phyloP scores from a whole-genome alignment of 2,888 invertebrate genomes.

The Parnassius glacialis region DNA sequence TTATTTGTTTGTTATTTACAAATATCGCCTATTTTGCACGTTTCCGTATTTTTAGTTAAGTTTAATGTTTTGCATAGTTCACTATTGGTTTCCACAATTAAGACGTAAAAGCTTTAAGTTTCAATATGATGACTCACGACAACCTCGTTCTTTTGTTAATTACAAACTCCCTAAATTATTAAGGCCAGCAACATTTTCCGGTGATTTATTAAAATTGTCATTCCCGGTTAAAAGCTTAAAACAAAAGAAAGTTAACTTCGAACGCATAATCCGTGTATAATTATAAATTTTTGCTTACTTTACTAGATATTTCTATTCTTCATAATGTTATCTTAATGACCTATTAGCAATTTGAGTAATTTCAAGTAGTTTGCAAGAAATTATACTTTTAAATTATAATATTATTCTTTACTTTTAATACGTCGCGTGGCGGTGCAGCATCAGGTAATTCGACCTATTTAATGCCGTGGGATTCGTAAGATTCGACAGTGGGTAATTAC shows the following conservation, averaged over 20 bases:
- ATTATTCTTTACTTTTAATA: too few relatives aligned
- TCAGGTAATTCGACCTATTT: too few relatives aligned
- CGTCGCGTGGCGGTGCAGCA: too few relatives aligned
- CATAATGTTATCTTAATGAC: slow-evolving; percentile 22
- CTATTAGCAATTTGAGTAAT: slow-evolving; percentile 18
- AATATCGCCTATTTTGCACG: too few relatives aligned
- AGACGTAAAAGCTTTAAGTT: slow-evolving; percentile 36
- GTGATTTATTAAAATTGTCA: slow-evolving; percentile 30
- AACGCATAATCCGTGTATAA: slow-evolving; percentile 22
- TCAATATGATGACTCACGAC: slow-evolving; percentile 39
- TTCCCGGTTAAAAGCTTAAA: slow-evolving; percentile 26
- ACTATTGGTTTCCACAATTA: slow-evolving; percentile 32
- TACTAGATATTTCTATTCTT: slow-evolving; percentile 23
- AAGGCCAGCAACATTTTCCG: slow-evolving; percentile 29
- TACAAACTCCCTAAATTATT: slow-evolving; percentile 33
- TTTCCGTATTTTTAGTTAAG: slow-evolving; percentile 11
- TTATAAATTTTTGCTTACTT: slow-evolving; percentile 29
- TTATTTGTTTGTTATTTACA: too few relatives aligned
- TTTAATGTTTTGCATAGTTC: slow-evolving; percentile 36
- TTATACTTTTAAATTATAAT: too few relatives aligned
- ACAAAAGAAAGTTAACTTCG: slow-evolving; percentile 26
- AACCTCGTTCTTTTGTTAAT: slow-evolving; percentile 35
- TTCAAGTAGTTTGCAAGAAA: slow-evolving; percentile 7
- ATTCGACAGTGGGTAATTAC: too few relatives aligned
- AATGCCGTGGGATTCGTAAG: too few relatives aligned